Evolutionary conservation across 2,113 vertebrate species (phyloP).

Genomic region (Rhinichthys klamathensis): DNA sequence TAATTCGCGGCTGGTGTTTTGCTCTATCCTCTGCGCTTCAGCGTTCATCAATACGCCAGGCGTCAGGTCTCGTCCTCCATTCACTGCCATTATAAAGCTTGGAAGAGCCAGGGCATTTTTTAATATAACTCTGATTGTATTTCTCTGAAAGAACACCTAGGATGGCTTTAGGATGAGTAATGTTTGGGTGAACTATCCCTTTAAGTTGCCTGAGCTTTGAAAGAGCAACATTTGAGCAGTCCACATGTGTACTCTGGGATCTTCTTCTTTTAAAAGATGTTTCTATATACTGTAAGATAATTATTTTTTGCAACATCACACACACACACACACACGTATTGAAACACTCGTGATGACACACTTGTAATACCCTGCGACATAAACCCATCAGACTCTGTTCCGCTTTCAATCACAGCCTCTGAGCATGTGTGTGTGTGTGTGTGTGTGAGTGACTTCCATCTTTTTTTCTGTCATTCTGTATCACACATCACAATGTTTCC

Average conservation of each 20-base stretch:
- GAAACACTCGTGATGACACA: background rate
- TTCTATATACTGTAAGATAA: background rate
- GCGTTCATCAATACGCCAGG: too few relatives aligned
- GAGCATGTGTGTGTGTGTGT: constrained; percentile 5
- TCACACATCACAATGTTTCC: constrained; percentile 20
- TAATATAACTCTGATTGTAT: too few relatives aligned
- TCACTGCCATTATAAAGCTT: too few relatives aligned
- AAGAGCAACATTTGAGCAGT: background rate
- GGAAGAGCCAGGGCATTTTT: too few relatives aligned
- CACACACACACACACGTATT: background rate
- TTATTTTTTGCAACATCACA: background rate
- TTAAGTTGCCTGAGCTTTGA: background rate
- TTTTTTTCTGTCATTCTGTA: constrained; percentile 15
- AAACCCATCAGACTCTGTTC: constrained; percentile 27
- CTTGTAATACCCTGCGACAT: background rate
- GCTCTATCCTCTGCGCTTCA: too few relatives aligned
- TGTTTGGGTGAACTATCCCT: too few relatives aligned
- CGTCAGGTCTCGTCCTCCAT: too few relatives aligned
- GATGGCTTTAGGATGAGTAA: too few relatives aligned
- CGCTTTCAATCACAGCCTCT: constrained; percentile 43
- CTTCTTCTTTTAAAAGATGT: background rate
- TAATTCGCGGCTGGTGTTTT: too few relatives aligned
- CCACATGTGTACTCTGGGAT: background rate
- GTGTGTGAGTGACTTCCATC: constrained; percentile 15
- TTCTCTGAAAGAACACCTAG: too few relatives aligned